Base-by-base conservation (phyloP, 1,140 invertebrate species). In the Spodoptera litura region DNA sequence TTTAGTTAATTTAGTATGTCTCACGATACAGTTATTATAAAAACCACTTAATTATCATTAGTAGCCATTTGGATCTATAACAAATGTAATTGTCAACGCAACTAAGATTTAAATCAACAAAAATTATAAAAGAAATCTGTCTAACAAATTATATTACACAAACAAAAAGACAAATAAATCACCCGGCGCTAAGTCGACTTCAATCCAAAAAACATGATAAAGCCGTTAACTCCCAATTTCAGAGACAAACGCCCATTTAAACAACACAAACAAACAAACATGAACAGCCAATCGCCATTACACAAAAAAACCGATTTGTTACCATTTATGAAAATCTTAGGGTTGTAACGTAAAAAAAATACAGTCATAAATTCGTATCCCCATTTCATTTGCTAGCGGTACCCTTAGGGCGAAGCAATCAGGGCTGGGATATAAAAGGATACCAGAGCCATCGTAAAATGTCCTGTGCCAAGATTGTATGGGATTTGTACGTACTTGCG, bases 371-470 rank as follows among this genome's bases (percentile, higher is more conserved):
- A 88, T 87, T 82, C 71, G 77, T 80, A 78, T 74, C 72, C 61
- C 81, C 73, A 81, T 84, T 88, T 86, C 64, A 85, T 89, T 84
- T 90, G 87, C 86, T 83, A 85, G 80, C 90, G 58, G 83, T 91
- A 88, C 90, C 66, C 59, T 75, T 53, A 84, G 85, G 87, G 85
- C 83, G 52, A 90, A 83, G 89, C 90, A 91, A 91, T 91, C 90
- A 91, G 85, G 85, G 72, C 78, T 59, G 83, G 89, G 90, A 87
- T 91, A 91, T 91, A 91, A 91, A 91, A 88, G 90, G 90, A 91
- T 89, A 84, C 87, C 83, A 70, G 58, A 81, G 72, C 79, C 81
- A 82, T 88, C 90, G 85, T 91, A 91, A 92, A 92, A 78, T 89
- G 90, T 90, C 89, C 89, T 88, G 86, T 81, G 78, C 83, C 83